Evolutionary conservation across 2,888 invertebrate genomes (phyloP).

Genomic region (Drosophila nr. medialis): DNA sequence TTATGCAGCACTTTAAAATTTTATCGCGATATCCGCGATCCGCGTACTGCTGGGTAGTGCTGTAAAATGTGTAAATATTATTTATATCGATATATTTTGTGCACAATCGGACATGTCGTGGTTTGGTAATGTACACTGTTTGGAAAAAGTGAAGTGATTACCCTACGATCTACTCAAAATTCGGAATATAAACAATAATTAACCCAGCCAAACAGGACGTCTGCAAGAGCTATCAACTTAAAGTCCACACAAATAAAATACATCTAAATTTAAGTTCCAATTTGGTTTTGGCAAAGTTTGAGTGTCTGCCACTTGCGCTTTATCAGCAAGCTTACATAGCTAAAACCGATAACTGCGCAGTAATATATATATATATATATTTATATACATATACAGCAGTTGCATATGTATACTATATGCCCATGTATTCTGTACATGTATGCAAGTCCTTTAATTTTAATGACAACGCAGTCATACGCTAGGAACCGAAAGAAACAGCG

Average conservation of each 20-base stretch:
- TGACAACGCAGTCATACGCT: slow-evolving; percentile 20
- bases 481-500: slow-evolving; percentile 13
- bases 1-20: background rate
- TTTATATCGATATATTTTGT: slow-evolving; percentile 27
- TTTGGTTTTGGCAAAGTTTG: slow-evolving; percentile 10
- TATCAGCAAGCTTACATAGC: slow-evolving; percentile 25
- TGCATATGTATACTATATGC: slow-evolving; percentile 9
- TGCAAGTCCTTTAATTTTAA: slow-evolving; percentile 31
- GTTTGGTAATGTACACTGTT: slow-evolving; percentile 31
- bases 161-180: slow-evolving; percentile 32
- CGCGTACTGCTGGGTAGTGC: slow-evolving; percentile 7
- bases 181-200: slow-evolving; percentile 14
- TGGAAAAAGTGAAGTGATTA: slow-evolving; percentile 25
- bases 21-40: background rate
- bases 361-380: slow-evolving; percentile 7
- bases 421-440: slow-evolving; percentile 17
- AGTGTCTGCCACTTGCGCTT: slow-evolving; percentile 32
- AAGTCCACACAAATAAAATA: slow-evolving; percentile 4
- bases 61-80: background rate
- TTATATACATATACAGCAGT: slow-evolving; percentile 6
- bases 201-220: background rate
- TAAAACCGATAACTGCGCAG: slow-evolving; percentile 49
- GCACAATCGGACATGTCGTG: slow-evolving; percentile 15
- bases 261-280: slow-evolving; percentile 5
- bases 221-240: background rate